Evolutionary conservation across 2,888 invertebrate genomes (phyloP).

Genomic region (Dryococelus australis): DNA sequence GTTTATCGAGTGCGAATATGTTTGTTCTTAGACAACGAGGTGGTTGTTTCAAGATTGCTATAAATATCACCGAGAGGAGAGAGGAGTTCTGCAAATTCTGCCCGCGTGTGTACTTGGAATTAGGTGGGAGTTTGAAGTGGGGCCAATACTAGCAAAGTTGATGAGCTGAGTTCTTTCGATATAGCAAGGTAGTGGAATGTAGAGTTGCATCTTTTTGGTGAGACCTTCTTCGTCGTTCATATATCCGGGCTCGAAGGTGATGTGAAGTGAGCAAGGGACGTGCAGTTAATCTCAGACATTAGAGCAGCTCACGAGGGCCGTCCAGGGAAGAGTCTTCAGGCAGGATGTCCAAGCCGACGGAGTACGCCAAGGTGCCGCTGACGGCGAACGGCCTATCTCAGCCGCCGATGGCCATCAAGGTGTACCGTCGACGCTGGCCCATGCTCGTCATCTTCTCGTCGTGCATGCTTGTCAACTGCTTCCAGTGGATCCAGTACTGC

Average conservation of each 20-base stretch:
- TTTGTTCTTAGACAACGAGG: not conserved
- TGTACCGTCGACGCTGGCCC: slow-evolving; percentile 56
- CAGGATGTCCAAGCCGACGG: not conserved
- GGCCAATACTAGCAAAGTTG: too few relatives aligned
- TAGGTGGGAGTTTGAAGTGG: too few relatives aligned
- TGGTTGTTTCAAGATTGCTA: not conserved
- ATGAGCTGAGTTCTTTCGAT: too few relatives aligned
- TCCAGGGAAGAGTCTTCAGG: too few relatives aligned
- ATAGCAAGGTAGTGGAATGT: too few relatives aligned
- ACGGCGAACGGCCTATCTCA: not conserved
- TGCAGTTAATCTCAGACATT: too few relatives aligned
- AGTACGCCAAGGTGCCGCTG: not conserved
- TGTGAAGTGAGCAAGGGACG: too few relatives aligned
- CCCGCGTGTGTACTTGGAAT: too few relatives aligned
- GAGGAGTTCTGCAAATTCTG: not conserved
- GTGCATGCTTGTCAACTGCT: slow-evolving; percentile 62
- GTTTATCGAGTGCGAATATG: not conserved
- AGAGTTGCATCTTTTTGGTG: too few relatives aligned
- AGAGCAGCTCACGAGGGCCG: too few relatives aligned
- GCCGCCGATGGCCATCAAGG: slow-evolving; percentile 26
- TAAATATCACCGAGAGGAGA: not conserved
- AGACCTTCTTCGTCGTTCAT: too few relatives aligned
- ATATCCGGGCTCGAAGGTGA: too few relatives aligned
- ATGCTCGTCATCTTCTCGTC: slow-evolving; percentile 61
- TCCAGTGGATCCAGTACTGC: slow-evolving; percentile 66